phyloP scores from a whole-genome alignment of 2,797 vertebrate genomes.

The Pempheris klunzingeri region DNA sequence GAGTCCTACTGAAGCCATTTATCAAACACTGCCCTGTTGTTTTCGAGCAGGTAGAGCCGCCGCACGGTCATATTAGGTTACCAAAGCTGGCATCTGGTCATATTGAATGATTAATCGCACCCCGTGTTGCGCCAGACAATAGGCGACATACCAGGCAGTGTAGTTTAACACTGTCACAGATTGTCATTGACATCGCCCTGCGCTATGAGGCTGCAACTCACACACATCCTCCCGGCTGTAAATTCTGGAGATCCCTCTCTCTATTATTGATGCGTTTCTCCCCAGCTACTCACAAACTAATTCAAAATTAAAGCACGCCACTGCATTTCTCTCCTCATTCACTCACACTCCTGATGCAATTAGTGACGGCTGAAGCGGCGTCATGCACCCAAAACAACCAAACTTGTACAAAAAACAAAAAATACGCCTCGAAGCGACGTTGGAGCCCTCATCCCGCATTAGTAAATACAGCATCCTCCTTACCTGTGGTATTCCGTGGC shows the following conservation, averaged over 20 bases:
- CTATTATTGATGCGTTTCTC: conserved; percentile 38
- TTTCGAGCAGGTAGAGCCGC: conserved; percentile 21
- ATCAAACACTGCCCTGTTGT: conserved; percentile 49
- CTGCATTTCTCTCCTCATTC: conserved; percentile 25
- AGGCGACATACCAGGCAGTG: conserved; percentile 34
- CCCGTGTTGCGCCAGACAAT: conserved; percentile 52
- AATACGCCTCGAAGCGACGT: background rate
- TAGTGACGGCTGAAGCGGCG: conserved; percentile 11
- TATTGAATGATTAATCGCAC: conserved; percentile 51
- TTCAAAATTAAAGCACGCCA: conserved; percentile 45
- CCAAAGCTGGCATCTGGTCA: conserved; percentile 51
- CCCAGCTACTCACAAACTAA: conserved; percentile 60
- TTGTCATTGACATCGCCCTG: conserved; percentile 67
- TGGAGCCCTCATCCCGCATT: background rate
- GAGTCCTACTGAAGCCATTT: conserved; percentile 55
- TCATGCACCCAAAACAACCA: conserved; percentile 36
- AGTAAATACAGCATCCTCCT: conserved; percentile 39
- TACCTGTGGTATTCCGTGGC: conserved; percentile 82
- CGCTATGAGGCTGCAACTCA: conserved; percentile 53
- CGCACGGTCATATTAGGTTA: conserved; percentile 6
- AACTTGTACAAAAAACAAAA: conserved; percentile 45
- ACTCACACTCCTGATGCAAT: conserved; percentile 21
- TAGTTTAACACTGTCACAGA: conserved; percentile 65
- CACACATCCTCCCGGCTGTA: conserved; percentile 9
- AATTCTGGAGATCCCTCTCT: conserved; percentile 1